Percentiles rank a stretch among this genome's conserved stretches.
These are phyloP conservation scores for Drosophila pallidifrons DNA, from an alignment of 1,140 invertebrate species.

Conservation along the genomic window DNA sequence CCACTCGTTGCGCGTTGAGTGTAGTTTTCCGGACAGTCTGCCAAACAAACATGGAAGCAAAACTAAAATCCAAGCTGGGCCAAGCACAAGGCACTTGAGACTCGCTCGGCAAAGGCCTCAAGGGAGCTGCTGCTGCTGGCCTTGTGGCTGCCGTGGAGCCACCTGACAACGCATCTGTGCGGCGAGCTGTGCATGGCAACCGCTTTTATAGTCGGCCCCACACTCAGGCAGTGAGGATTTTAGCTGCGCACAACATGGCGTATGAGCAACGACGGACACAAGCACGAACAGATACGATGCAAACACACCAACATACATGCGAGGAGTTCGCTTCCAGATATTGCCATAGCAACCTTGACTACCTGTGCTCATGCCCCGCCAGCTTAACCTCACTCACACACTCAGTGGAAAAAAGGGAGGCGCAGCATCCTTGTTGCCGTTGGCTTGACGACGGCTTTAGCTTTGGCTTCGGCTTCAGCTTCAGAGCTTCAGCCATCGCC, in stretches of 20 bases:
- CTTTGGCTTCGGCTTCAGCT: slow-evolving; percentile 16
- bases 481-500: slow-evolving; percentile 1
- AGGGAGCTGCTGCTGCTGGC: slow-evolving; percentile 33
- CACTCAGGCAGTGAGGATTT: slow-evolving; percentile 36
- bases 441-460: slow-evolving; percentile 24
- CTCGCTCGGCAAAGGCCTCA: slow-evolving; percentile 11
- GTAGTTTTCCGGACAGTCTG: slow-evolving; percentile 20
- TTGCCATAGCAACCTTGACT: slow-evolving; percentile 81
- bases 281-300: slow-evolving; percentile 18
- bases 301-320: slow-evolving; percentile 4
- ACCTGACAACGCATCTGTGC: slow-evolving; percentile 67
- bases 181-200: slow-evolving; percentile 71
- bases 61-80: slow-evolving; percentile 23
- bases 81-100: slow-evolving; percentile 39
- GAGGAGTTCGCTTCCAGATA: slow-evolving; percentile 59
- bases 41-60: slow-evolving; percentile 28
- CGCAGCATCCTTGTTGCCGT: slow-evolving; percentile 55
- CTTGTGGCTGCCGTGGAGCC: slow-evolving; percentile 49
- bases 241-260: slow-evolving; percentile 78
- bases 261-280: slow-evolving; percentile 59
- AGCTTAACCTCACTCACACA: slow-evolving; percentile 60
- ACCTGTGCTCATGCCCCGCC: slow-evolving; percentile 72
- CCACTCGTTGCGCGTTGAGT: not conserved
- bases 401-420: slow-evolving; percentile 4
- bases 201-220: slow-evolving; percentile 68